These are phyloP conservation scores for Chrysolina oricalcia DNA, from an alignment of 2,888 invertebrate genomes.

Conservation along the genomic window DNA sequence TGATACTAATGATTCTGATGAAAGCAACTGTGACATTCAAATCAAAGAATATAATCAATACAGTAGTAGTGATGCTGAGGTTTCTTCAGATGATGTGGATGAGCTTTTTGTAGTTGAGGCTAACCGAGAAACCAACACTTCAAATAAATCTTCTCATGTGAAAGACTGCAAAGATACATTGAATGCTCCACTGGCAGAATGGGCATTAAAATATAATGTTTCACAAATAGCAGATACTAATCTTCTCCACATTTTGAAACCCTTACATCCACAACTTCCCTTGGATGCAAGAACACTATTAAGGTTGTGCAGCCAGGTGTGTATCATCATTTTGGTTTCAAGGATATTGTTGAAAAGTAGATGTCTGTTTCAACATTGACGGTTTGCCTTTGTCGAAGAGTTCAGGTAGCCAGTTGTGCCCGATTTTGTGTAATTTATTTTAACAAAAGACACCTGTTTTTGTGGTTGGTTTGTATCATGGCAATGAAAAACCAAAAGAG, in stretches of 20 bases:
- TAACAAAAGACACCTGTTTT: constrained; percentile 26
- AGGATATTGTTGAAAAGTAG: constrained; percentile 24
- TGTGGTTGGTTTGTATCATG: constrained; percentile 47
- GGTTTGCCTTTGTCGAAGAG: constrained; percentile 33
- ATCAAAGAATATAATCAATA: too few relatives aligned
- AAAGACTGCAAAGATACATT: constrained; percentile 9
- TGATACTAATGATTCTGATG: too few relatives aligned
- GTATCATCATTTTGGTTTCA: constrained; percentile 41
- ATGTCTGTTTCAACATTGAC: constrained; percentile 31
- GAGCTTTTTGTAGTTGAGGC: neutral
- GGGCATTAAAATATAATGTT: constrained; percentile 24
- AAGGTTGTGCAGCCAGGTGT: constrained; percentile 30
- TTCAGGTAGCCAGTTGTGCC: constrained; percentile 36
- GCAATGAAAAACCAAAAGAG: constrained; percentile 41
- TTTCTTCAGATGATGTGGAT: too few relatives aligned
- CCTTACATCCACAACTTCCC: constrained; percentile 26
- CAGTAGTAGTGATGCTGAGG: too few relatives aligned
- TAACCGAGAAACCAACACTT: neutral
- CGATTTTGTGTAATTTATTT: constrained; percentile 35
- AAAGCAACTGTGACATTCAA: too few relatives aligned
- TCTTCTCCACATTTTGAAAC: constrained; percentile 21
- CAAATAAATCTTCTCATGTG: neutral
- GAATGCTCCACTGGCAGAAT: constrained; percentile 3
- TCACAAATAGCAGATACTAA: constrained; percentile 17
- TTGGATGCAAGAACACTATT: constrained; percentile 26